Conservation (phyloP, 1,140 invertebrate genomes). For the Lepidotrigona ventralis region DNA sequence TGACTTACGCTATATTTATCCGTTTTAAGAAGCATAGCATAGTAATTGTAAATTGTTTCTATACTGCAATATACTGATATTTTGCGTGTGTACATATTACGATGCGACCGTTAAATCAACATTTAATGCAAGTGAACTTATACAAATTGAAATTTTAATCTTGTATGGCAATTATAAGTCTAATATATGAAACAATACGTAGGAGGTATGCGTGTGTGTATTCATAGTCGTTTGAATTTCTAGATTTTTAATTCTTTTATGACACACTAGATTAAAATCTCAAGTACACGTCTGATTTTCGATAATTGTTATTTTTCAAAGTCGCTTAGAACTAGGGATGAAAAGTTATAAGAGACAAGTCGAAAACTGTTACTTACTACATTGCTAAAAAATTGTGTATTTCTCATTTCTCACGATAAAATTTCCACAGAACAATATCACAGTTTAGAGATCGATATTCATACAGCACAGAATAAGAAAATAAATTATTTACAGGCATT, state of each 20-base stretch:
- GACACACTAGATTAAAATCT: neutral
- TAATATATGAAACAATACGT: neutral
- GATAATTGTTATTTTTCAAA: no score
- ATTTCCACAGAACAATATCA: slow-evolving; percentile 77
- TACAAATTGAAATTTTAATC: slow-evolving; percentile 3
- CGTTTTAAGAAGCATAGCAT: neutral
- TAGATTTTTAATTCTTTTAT: neutral
- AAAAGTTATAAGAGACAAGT: neutral
- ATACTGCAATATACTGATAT: neutral
- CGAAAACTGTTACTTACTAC: neutral
- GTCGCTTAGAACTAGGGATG: neutral
- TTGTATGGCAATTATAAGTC: neutral
- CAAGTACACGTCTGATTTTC: neutral
- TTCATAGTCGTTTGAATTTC: neutral
- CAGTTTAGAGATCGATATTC: slow-evolving; percentile 79
- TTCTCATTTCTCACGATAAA: slow-evolving; percentile 17
- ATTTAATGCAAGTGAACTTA: slow-evolving; percentile 4
- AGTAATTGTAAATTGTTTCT: slow-evolving; percentile 9
- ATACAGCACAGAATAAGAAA: slow-evolving; percentile 60
- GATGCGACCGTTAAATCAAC: neutral
- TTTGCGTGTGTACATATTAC: neutral
- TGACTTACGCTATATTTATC: neutral
- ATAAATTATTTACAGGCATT: slow-evolving; percentile 69
- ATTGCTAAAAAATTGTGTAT: slow-evolving; percentile 25
- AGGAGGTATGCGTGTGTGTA: neutral